Conservation (phyloP, 2,888 invertebrate species). For the Beris chalybata region DNA sequence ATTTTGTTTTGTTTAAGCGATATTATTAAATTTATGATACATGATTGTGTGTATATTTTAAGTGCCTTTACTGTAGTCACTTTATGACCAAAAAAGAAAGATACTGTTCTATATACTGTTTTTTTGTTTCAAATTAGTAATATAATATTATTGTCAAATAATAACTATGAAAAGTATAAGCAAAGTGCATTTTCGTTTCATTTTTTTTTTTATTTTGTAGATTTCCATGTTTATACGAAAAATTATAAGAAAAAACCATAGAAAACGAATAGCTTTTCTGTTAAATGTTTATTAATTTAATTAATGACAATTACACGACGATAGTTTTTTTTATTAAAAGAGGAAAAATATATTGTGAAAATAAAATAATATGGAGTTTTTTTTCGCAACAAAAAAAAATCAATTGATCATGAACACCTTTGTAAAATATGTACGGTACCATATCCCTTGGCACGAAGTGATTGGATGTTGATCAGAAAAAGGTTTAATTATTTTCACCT, state of each 20-base stretch:
- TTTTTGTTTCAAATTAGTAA: background rate
- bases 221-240: constrained; percentile 3
- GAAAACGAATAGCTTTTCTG: background rate
- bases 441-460: no score
- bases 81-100: constrained; percentile 5
- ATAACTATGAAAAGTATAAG: constrained; percentile 1
- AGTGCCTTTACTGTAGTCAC: constrained; percentile 22
- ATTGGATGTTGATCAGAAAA: no score
- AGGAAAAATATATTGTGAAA: constrained; percentile 23
- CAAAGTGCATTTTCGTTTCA: constrained; percentile 6
- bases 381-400: background rate
- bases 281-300: constrained; percentile 28
- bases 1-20: no score
- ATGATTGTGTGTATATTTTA: no score
- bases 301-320: constrained; percentile 8
- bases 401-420: no score
- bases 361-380: constrained; percentile 17
- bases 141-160: constrained; percentile 2
- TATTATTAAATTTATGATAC: no score
- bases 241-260: constrained; percentile 15
- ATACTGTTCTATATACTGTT: background rate
- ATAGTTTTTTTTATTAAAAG: constrained; percentile 12
- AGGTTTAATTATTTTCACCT: no score
- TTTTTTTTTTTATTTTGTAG: constrained; percentile 11
- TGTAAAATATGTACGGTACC: no score